Base-by-base conservation (phyloP, 2,113 vertebrate genomes). In the Cavia porcellus region DNA sequence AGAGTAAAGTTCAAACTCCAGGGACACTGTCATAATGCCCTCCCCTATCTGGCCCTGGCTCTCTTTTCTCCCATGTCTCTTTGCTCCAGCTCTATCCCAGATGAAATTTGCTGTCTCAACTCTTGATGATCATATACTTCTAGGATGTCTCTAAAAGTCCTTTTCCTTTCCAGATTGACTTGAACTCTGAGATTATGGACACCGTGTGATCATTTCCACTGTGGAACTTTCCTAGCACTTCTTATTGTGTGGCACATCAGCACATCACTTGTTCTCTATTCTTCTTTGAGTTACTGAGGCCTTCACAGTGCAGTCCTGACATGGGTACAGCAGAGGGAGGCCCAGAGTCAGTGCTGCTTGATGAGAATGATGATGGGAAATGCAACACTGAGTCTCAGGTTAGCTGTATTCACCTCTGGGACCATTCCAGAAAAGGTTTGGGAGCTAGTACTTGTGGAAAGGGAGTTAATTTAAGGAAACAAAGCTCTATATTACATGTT, bases 381-480 rank as follows among this genome's bases (percentile, higher is more conserved):
- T 55, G 74, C 57, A 57, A 24, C 11, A 42, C 52, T 0, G 7
- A 85, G 19, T 88, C 86, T 68, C 3, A 1, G 15, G 64, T 35
- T 47, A 55, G 25, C 82, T 85, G 77, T 35, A 3, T 7, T 45
- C 5, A 28, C 24, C 35, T 89, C 20, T 72, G 50, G 79, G 38
- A 90, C 20, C n/a, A 47, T 47, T 7, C 20, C 25, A 15, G 32
- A 85, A 13, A 92, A 50, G 8, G 68, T 84, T 25, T 25, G 35
- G 74, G 11, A 70, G 66, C 38, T 55, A 74, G 55, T 0, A 3
- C 7, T 32, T 77, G 30, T 61, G 2, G 35, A 38, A 38, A 88
- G 28, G 72, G 57, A 81, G 12, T 84, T 13, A 22, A 61, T 80
- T 93, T 92, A 74, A 83, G n/a, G 79, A 79, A 95, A 86, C 13